Percentiles rank a stretch among this genome's conserved stretches.
phyloP scores from a whole-genome alignment of 2,888 invertebrate genomes.

The Spilarctia lutea region DNA sequence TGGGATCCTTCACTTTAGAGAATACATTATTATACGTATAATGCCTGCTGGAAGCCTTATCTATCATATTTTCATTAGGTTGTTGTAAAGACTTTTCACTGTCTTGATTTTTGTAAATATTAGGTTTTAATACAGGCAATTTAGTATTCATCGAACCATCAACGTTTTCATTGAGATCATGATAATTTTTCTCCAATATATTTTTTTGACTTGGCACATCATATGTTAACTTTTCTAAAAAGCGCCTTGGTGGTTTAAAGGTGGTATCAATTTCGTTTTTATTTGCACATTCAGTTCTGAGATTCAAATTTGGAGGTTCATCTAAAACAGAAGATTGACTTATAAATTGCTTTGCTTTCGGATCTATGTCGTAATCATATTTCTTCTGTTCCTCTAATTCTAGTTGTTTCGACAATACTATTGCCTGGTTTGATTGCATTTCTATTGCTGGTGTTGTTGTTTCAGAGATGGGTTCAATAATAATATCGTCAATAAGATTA shows the following conservation, averaged over 20 bases:
- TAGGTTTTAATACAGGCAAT: background rate
- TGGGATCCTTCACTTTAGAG: slow-evolving; percentile 42
- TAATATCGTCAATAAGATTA: background rate
- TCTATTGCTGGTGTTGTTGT: background rate
- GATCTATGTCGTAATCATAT: background rate
- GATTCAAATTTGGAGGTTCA: background rate
- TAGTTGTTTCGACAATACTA: background rate
- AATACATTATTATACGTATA: background rate
- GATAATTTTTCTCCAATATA: background rate
- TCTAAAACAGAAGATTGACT: background rate
- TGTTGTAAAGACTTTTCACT: background rate
- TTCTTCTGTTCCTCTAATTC: background rate
- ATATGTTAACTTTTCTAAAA: background rate
- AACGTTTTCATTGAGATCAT: background rate
- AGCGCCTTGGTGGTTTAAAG: slow-evolving; percentile 9
- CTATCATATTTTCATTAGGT: background rate
- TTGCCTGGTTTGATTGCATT: background rate
- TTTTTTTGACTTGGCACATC: background rate
- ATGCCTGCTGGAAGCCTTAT: background rate
- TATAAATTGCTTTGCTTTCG: background rate
- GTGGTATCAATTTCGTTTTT: background rate
- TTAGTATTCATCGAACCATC: background rate
- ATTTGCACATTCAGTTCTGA: slow-evolving; percentile 3
- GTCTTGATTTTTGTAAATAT: background rate
- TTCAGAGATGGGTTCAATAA: background rate